Base-by-base conservation (phyloP, 2,113 vertebrate species). In the Gnathonemus longibarbis region DNA sequence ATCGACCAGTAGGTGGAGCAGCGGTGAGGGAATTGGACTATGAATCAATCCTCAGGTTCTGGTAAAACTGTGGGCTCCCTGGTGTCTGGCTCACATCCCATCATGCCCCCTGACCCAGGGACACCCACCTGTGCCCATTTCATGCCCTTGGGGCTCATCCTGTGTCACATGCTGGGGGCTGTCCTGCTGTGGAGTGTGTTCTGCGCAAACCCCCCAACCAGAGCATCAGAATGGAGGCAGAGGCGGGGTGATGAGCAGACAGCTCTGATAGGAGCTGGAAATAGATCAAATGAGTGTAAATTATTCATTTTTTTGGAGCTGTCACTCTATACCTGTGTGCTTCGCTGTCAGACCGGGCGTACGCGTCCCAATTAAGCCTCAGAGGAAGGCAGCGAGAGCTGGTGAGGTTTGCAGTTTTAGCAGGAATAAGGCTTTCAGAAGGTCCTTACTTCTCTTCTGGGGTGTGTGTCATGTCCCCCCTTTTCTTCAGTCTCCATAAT, bases 241-340 rank as follows among this genome's bases (percentile, higher is more conserved):
- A 27, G 35, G 39, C 10, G 46, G 31, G n/a, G 74, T 3, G 49
- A 39, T 35, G 58, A 21, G 24, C 35, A 66, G 89, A 17, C 50
- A 27, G 89, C 84, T 89, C 19, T 85, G 77, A 46, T 35, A 85
- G 42, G 39, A 35, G 39, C 35, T 85, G 89, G 58, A 89, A 89
- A 89, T 89, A 89, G 89, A 89, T 84, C 89, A 89, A 89, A 89
- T 21, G 80, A 85, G 89, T 89, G 89, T 50, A 85, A 89, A 84
- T 89, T 80, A 80, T 80, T 80, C 74, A 27, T 84, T 89, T 58
- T 46, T 58, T 58, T 27, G 13, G 85, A 17, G 49, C 49, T 17
- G n/a, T 50, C 87, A 39, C 87, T 62, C 87, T 66, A 31, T 24
- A 19, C 42, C 53, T 46, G 31, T 42, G 24, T 89, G 46, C 48